phyloP scores from a whole-genome alignment of 1,140 invertebrate genomes.

The Drosophila seguyi region DNA sequence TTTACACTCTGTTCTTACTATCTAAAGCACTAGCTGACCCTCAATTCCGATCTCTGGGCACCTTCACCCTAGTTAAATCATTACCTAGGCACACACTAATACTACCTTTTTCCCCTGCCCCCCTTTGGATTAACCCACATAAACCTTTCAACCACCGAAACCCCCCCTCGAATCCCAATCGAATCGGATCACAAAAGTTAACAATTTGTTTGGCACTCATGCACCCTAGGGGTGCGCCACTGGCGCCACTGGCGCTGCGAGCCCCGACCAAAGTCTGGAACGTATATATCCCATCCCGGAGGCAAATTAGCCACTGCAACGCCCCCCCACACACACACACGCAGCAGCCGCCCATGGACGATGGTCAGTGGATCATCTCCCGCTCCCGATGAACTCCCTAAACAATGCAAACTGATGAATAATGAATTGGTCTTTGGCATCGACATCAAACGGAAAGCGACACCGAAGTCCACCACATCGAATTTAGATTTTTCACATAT shows the following conservation, averaged over 20 bases:
- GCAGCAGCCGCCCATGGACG: conserved; percentile 10
- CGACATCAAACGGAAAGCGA: conserved; percentile 45
- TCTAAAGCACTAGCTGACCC: neutral
- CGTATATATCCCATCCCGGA: conserved; percentile 28
- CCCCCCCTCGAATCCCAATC: conserved; percentile 16
- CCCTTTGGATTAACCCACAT: neutral
- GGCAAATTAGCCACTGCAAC: conserved; percentile 74
- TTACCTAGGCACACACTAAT: neutral
- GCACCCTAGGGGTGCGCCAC: conserved; percentile 56
- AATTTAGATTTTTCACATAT: conserved; percentile 71
- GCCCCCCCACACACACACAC: conserved; percentile 42
- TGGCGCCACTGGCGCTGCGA: conserved; percentile 57
- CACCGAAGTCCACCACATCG: conserved; percentile 56
- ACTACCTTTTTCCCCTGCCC: neutral
- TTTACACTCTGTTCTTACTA: neutral
- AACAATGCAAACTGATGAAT: conserved; percentile 62
- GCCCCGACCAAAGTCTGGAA: conserved; percentile 7
- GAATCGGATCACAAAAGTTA: conserved; percentile 53
- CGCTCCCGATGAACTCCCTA: conserved; percentile 1
- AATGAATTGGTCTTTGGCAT: conserved; percentile 72
- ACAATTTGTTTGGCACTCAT: conserved; percentile 71
- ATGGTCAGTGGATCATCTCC: conserved; percentile 4
- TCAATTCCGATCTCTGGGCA: neutral
- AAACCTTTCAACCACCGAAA: conserved; percentile 5
- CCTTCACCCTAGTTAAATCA: neutral